Base-by-base conservation (phyloP, 2,888 invertebrate genomes). In the Lepidocyrtinus sp. region DNA sequence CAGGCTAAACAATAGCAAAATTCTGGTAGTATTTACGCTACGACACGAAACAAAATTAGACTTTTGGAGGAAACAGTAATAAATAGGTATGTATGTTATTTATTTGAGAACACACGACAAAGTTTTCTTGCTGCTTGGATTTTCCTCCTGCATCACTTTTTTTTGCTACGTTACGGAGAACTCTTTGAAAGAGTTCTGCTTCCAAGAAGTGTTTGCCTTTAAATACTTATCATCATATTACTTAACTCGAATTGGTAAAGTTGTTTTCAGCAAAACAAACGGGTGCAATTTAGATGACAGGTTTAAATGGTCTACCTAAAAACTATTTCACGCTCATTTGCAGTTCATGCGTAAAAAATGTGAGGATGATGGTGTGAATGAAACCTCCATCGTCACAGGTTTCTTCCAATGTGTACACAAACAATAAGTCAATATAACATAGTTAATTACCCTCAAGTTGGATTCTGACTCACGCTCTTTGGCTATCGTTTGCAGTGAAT, bases 261-360 rank as follows among this genome's bases (percentile, higher is more conserved):
- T 36, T 22, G 17, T 68, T 68, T 22, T 72, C 19, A 59, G 12
- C 59, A 21, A 59, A 9, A 21, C 59, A 3, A 59, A 12, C n/a
- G n/a, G 5, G 36, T 9, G 36, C 36, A 36, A 9, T 36, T 36
- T 36, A 59, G 59, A 7, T 59, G 59, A 22, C 50, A 50, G 17
- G 59, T 21, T 59, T n/a, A 55, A 12, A 2, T 70, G 55, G 55
- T 59, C 26, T 62, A 68, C 64, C 62, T n/a, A 46, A 68, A 69
- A 79, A 68, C 77, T 46, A 73, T 74, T 79, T 79, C 79, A 79
- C 79, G 73, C 78, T 71, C 70, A 65, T 71, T 73, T 72, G 36
- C 65, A 72, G 78, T 78, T 73, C 72, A 78, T 78, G 78, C 78
- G 72, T 72, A 45, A 73, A 72, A 62, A 59, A 50, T 26, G 69